A percentile compares a stretch with the other conserved stretches of the same genome.
These are phyloP conservation scores for Oncorhynchus kisutch DNA, from an alignment of 2,113 vertebrate genomes.

Conservation along the genomic window DNA sequence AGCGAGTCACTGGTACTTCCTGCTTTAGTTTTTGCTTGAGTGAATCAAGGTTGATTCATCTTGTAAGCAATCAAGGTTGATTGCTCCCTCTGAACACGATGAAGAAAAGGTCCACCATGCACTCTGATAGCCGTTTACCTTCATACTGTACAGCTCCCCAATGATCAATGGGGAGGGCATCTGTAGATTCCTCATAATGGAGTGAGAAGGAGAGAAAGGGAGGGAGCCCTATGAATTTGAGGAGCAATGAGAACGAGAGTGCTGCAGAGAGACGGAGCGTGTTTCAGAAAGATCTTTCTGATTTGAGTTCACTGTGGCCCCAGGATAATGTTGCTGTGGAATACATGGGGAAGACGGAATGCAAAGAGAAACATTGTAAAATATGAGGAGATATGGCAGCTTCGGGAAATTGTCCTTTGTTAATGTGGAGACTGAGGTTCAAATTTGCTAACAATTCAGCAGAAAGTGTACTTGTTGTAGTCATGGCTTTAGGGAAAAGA, in stretches of 20 bases:
- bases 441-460: conserved; percentile 32
- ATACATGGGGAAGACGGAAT: background rate
- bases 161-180: conserved; percentile 24
- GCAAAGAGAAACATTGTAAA: conserved; percentile 27
- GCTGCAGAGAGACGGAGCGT: no score
- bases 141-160: no score
- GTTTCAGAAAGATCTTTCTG: conserved; percentile 36
- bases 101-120: no score
- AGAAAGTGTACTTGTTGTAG: conserved; percentile 20
- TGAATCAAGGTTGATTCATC: no score
- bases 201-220: background rate
- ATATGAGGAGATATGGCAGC: conserved; percentile 38
- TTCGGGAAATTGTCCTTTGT: conserved; percentile 32
- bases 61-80: no score
- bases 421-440: conserved; percentile 46
- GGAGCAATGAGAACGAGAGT: no score
- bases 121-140: no score
- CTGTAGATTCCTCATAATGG: conserved; percentile 65
- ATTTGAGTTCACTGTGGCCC: conserved; percentile 50
- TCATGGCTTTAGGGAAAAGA: background rate
- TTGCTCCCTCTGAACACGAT: no score
- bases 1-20: no score
- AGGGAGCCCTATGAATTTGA: conserved; percentile 30
- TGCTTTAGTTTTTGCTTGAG: no score
- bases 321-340: no score